Percentiles rank a stretch among this genome's conserved stretches.
phyloP scores from a whole-genome alignment of 2,888 invertebrate species.

The Cancer borealis region DNA sequence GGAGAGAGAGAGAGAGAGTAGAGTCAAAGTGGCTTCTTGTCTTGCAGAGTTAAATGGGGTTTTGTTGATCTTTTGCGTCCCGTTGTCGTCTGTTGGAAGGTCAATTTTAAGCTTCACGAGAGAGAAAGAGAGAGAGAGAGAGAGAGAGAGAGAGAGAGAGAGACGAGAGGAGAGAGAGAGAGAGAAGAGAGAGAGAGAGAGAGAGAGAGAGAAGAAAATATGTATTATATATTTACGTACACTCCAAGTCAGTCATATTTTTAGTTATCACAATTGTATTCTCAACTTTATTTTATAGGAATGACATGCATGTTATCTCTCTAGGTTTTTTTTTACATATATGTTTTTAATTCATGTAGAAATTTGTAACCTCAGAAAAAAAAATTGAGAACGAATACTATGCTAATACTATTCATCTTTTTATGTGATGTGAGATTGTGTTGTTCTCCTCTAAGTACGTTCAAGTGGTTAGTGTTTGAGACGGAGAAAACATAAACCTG shows the following conservation, averaged over 20 bases:
- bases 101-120: constrained; percentile 25
- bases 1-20: constrained; percentile 27
- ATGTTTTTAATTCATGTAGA: background rate
- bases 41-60: constrained; percentile 62
- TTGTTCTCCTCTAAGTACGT: background rate
- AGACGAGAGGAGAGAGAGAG: constrained; percentile 36
- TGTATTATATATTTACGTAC: background rate
- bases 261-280: background rate
- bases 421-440: background rate
- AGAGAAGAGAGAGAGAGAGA: constrained; percentile 42
- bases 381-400: background rate
- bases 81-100: constrained; percentile 50
- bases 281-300: background rate
- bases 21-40: constrained; percentile 47
- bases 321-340: background rate
- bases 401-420: background rate
- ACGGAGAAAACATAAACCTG: background rate
- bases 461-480: background rate
- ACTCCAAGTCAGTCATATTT: background rate
- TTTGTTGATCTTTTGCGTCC: constrained; percentile 58
- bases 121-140: background rate
- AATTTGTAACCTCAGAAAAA: background rate
- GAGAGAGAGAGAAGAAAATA: constrained; percentile 44
- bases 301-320: background rate
- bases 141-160: constrained; percentile 2